phyloP scores from a whole-genome alignment of 2,113 vertebrate species.

The Amphiprion ocellaris region DNA sequence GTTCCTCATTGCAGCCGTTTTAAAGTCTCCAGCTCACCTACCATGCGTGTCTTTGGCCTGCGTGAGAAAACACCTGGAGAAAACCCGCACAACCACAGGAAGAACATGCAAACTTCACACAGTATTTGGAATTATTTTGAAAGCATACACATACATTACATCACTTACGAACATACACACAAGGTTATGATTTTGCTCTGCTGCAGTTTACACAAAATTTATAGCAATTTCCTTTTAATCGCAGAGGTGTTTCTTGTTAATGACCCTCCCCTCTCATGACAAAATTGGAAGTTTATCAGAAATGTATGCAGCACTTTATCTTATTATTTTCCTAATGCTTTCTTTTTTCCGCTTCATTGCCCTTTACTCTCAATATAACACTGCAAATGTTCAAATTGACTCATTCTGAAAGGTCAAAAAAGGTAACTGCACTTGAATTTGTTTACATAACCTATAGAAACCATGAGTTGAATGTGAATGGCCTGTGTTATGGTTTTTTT shows the following conservation, averaged over 20 bases:
- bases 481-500: neutral
- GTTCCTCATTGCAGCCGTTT: too few species aligned
- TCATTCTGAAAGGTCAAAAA: constrained; percentile 24
- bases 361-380: constrained; percentile 1
- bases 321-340: constrained; percentile 13
- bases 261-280: neutral
- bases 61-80: too few species aligned
- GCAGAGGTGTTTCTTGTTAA: constrained; percentile 4
- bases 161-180: neutral
- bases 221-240: neutral
- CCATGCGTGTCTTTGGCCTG: too few species aligned
- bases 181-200: too few species aligned
- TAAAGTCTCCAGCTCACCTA: too few species aligned
- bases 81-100: too few species aligned
- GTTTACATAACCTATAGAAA: constrained; percentile 54
- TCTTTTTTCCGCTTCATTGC: neutral
- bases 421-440: constrained; percentile 16
- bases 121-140: too few species aligned
- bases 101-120: too few species aligned
- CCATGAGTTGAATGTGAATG: constrained; percentile 42
- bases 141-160: too few species aligned
- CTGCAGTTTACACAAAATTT: too few species aligned
- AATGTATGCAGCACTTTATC: constrained; percentile 50
- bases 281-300: constrained; percentile 20
- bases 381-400: constrained; percentile 6